These are phyloP conservation scores for Platycnemis pennipes DNA, from an alignment of 2,888 invertebrate species.

Conservation along the genomic window DNA sequence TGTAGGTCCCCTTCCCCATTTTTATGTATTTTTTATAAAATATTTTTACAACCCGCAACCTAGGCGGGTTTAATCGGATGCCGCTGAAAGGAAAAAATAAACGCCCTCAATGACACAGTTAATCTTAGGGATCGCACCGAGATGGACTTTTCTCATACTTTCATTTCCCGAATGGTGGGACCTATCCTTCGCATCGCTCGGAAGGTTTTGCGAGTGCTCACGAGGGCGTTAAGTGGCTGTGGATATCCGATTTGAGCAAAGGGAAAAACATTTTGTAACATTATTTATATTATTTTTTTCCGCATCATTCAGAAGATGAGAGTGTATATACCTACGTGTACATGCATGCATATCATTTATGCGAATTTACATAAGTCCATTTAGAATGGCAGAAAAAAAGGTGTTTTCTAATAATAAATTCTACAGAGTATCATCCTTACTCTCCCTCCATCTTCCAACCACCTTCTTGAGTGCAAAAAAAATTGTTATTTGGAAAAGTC, in stretches of 20 bases:
- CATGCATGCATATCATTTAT: constrained; percentile 22
- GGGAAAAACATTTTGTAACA: constrained; percentile 8
- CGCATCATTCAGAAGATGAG: not conserved
- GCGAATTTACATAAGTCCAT: not conserved
- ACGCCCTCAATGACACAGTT: not conserved
- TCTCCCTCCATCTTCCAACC: not conserved
- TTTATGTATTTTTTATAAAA: not conserved
- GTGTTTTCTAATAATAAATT: not conserved
- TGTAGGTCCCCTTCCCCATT: constrained; percentile 42
- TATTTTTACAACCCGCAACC: constrained; percentile 15
- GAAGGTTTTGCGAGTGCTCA: not conserved
- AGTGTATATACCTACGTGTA: not conserved
- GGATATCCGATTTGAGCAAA: constrained; percentile 49
- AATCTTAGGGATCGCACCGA: too few species aligned
- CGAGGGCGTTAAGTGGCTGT: not conserved
- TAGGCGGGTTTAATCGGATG: constrained; percentile 23
- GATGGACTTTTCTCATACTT: not conserved
- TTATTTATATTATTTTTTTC: not conserved
- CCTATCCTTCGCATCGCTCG: not conserved
- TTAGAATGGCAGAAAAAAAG: constrained; percentile 29
- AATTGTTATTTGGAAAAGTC: not conserved
- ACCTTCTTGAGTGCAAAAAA: not conserved
- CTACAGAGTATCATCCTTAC: constrained; percentile 7
- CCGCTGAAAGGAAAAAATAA: not conserved
- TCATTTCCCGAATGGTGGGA: too few species aligned